phyloP scores from a whole-genome alignment of 2,797 vertebrate genomes.

The Apogon talboti region DNA sequence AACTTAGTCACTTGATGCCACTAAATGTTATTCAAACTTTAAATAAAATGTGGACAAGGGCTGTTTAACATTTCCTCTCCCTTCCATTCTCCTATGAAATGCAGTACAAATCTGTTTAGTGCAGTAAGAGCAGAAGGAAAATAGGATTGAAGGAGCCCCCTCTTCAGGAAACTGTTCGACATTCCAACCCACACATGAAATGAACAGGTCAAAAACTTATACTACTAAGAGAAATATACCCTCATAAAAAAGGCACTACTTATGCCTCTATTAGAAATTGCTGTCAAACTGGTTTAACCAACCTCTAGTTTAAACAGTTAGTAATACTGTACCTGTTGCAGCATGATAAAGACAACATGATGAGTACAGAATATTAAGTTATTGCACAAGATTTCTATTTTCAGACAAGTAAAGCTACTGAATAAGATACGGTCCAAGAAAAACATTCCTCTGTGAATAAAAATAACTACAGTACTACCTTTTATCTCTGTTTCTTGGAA shows the following conservation, averaged over 20 bases:
- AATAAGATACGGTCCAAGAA: not conserved
- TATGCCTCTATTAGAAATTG: not conserved
- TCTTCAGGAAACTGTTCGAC: slow-evolving; percentile 44
- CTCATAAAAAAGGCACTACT: slow-evolving; percentile 14
- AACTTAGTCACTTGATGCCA: too few species aligned
- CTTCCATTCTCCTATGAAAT: slow-evolving; percentile 18
- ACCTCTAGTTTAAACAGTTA: not conserved
- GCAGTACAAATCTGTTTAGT: slow-evolving; percentile 29
- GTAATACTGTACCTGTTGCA: not conserved
- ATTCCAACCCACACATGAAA: slow-evolving; percentile 51
- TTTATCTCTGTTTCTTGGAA: not conserved
- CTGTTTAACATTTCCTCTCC: slow-evolving; percentile 56
- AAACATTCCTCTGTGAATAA: not conserved
- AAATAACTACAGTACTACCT: not conserved
- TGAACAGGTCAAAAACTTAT: slow-evolving; percentile 27
- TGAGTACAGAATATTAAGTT: too few species aligned
- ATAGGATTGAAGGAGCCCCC: slow-evolving; percentile 35
- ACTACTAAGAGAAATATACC: slow-evolving; percentile 5
- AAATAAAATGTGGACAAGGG: slow-evolving; percentile 27
- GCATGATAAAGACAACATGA: too few species aligned
- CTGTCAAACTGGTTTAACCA: slow-evolving; percentile 1
- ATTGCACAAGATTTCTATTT: not conserved
- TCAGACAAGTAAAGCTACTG: not conserved
- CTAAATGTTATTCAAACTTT: not conserved
- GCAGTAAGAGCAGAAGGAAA: slow-evolving; percentile 25